A percentile compares a stretch with the other conserved stretches of the same genome.
These are phyloP conservation scores for Pristiophorus japonicus DNA, from an alignment of 2,113 vertebrate species.

Conservation along the genomic window DNA sequence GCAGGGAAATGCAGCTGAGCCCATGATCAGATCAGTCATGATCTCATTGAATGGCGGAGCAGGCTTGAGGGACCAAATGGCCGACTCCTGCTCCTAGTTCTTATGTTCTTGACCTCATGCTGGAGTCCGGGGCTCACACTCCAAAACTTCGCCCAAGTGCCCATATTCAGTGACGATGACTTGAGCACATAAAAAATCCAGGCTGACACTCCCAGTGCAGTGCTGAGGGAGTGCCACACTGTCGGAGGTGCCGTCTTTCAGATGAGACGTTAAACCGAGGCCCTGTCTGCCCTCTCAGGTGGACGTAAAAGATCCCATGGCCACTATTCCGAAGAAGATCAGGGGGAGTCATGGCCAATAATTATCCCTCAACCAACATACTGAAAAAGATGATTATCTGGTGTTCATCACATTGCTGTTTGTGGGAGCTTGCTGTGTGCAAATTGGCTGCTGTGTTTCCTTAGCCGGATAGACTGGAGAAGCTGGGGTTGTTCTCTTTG, in stretches of 20 bases:
- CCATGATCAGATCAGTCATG: too few relatives aligned
- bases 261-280: too few relatives aligned
- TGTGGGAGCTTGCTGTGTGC: background rate
- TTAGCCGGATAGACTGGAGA: background rate
- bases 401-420: background rate
- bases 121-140: background rate
- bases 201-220: background rate
- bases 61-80: too few relatives aligned
- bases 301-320: background rate
- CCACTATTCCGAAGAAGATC: background rate
- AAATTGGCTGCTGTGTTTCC: background rate
- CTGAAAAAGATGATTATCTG: too few relatives aligned
- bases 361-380: background rate
- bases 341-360: too few relatives aligned
- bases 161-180: too few relatives aligned
- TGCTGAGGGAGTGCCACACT: background rate
- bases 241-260: background rate
- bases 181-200: background rate
- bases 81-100: too few relatives aligned
- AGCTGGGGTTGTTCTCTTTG: background rate
- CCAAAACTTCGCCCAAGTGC: background rate
- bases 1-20: too few relatives aligned
- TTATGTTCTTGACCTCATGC: background rate
- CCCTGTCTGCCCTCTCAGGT: background rate
- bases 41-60: too few relatives aligned